These are phyloP conservation scores for Falcaria lacertinaria DNA, from an alignment of 2,888 invertebrate genomes.

Conservation along the genomic window DNA sequence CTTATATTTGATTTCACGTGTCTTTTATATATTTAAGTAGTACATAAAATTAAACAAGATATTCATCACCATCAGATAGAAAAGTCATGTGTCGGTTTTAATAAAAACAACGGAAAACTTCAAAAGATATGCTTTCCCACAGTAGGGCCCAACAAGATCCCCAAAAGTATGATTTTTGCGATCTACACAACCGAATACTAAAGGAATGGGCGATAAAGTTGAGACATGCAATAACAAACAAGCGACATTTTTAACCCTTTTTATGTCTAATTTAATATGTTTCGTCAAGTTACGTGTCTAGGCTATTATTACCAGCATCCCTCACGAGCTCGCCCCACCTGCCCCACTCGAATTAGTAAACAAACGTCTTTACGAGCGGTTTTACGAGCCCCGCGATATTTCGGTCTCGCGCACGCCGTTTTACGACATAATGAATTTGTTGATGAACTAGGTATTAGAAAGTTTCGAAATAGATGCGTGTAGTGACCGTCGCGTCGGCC, in stretches of 20 bases:
- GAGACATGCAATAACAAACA: no score
- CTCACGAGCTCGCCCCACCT: constrained; percentile 65
- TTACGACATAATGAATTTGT: constrained; percentile 80
- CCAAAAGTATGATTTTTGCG: no score
- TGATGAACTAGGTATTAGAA: constrained; percentile 78
- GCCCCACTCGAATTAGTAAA: constrained; percentile 78
- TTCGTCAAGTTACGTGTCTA: constrained; percentile 9
- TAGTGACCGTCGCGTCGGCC: constrained; percentile 53
- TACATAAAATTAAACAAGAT: no score
- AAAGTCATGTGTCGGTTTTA: no score
- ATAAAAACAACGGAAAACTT: no score
- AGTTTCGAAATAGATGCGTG: constrained; percentile 75
- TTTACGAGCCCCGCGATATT: constrained; percentile 78
- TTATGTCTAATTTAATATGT: constrained; percentile 28
- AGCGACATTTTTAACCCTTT: constrained; percentile 23
- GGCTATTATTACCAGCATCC: constrained; percentile 67
- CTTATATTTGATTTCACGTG: no score
- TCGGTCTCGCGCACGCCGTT: constrained; percentile 74
- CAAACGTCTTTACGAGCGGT: constrained; percentile 78
- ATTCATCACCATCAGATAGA: no score
- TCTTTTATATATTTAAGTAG: no score
- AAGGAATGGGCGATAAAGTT: no score
- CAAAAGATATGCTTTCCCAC: no score
- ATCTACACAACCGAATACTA: no score
- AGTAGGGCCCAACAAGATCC: no score